Evolutionary conservation across 2,888 invertebrate species (phyloP), one percentile per base, ranked within the genome.

Genomic region (Drosophila anomelani): DNA sequence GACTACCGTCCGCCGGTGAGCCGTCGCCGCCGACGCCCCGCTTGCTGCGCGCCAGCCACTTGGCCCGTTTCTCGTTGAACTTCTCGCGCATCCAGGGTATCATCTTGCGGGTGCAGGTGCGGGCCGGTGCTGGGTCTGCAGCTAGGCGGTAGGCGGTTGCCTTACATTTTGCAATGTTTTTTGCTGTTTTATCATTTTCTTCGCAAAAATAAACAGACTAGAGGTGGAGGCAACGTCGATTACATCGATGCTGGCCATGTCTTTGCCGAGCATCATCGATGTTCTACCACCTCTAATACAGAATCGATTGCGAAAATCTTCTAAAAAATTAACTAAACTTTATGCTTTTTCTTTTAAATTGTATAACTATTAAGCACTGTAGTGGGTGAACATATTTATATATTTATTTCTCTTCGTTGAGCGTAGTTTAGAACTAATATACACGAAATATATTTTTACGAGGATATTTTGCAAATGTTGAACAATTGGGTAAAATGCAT

Each of bases 11-110:
- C 32, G 81, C 67, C 9, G 26, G 41, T 36, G 51, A 51, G 7
- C 39, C 47, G 12, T 29, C 59, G 29, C 32, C 51, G 63, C 53
- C 53, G 49, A 57, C 60, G 26, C 81, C 79, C 12, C 88, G 83
- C 55, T 91, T 91, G 67, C 81, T 91, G 43, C 92, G 88, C 70
- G 92, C 91, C 70, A 90, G 79, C 92, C 92, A 92, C 80, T 90
- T 90, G 57, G 91, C 91, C 70, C 93, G 92, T 76, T 92, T 91
- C 82, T 92, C 92, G 57, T 91, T 92, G 73, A 93, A 90, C 82
- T 92, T 92, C 73, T 92, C 93, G 78, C 92, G 90, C 81, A 93
- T 90, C 93, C 93, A 93, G 75, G 92, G 91, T 82, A 93, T 92
- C 92, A 93, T 93, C 10, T 57, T 80, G 73, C 68, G 64, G 64